Evolutionary conservation across 2,888 invertebrate species (phyloP), one percentile per base, ranked within the genome.

Genomic region (Oligia strigilis): DNA sequence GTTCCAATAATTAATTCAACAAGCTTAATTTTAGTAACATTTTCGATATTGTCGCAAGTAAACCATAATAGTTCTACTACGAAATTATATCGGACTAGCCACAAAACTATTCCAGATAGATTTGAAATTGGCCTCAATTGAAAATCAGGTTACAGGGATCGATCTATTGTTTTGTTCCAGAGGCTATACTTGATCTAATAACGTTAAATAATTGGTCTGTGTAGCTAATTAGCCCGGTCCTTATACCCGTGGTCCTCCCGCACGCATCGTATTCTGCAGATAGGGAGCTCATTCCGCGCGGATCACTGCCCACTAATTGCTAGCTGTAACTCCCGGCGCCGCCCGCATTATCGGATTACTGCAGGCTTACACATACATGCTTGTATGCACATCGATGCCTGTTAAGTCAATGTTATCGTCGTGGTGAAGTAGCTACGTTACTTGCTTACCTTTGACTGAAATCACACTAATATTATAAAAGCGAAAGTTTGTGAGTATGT

Each of bases 331-430:
- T 77, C 84, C 78, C 73, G 80, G 66, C 72, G 77, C 77, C 71
- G 80, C 78, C 78, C 81, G 83, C 82, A 84, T 88, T 88, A 90
- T 88, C 88, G 81, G 86, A 82, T 88, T 81, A 89, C 82, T 70
- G 80, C 77, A 83, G 78, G 78, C 79, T 77, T 73, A 80, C 83
- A 77, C 70, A 82, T 72, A 67, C 58, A 85, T 78, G 67, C 66
- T 62, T 69, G 67, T 71, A 69, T 55, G 55, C 46, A 49, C 72
- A 36, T 55, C 73, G 40, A 62, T 78, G 46, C 46, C 40, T n/a
- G 55, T 52, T 77, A 49, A 75, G 69, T 75, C 64, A 72, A 55
- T 80, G 62, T 64, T 66, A 60, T 64, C 29, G 29, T 29, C 1
- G 29, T 29, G 29, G 29, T 29, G 29, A 29, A 29, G 29, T 29